Conservation (phyloP, 2,888 invertebrate genomes). For the Zygothrica quintamaculata region DNA sequence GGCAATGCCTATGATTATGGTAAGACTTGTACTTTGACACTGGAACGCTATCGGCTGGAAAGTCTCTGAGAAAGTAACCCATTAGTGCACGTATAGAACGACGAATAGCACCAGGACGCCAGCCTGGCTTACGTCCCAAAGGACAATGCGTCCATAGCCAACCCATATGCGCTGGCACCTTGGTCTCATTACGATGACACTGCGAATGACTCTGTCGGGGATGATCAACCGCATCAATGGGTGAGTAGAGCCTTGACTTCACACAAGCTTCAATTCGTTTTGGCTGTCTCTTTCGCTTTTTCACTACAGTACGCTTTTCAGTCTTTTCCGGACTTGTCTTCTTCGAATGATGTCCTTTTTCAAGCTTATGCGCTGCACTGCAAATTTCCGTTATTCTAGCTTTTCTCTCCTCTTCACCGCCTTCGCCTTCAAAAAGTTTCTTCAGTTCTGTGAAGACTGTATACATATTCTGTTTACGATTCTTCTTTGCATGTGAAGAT, state of each 20-base stretch:
- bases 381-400: slow-evolving; percentile 50
- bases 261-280: too few species aligned
- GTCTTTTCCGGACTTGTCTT: too few species aligned
- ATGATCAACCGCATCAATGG: slow-evolving; percentile 8
- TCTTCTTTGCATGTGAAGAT: too few species aligned
- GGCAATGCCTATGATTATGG: slow-evolving; percentile 35
- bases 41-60: slow-evolving; percentile 79
- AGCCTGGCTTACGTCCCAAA: slow-evolving; percentile 69
- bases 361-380: slow-evolving; percentile 55
- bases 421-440: slow-evolving; percentile 57
- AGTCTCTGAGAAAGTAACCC: slow-evolving; percentile 82
- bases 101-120: slow-evolving; percentile 83
- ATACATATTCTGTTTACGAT: too few species aligned
- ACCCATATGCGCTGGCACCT: slow-evolving; percentile 88
- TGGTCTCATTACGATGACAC: slow-evolving; percentile 83
- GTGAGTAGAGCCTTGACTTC: slow-evolving; percentile 48
- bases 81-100: slow-evolving; percentile 82
- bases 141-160: slow-evolving; percentile 87
- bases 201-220: slow-evolving; percentile 84
- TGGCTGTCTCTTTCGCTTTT: neutral
- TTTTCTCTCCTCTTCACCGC: slow-evolving; percentile 1
- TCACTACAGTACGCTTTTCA: too few species aligned
- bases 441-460: slow-evolving; percentile 78
- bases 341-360: slow-evolving; percentile 16
- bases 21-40: slow-evolving; percentile 77